Evolutionary conservation across 2,888 invertebrate species (phyloP), one percentile per base, ranked within the genome.

Genomic region (Lasioglossum pauxillum): DNA sequence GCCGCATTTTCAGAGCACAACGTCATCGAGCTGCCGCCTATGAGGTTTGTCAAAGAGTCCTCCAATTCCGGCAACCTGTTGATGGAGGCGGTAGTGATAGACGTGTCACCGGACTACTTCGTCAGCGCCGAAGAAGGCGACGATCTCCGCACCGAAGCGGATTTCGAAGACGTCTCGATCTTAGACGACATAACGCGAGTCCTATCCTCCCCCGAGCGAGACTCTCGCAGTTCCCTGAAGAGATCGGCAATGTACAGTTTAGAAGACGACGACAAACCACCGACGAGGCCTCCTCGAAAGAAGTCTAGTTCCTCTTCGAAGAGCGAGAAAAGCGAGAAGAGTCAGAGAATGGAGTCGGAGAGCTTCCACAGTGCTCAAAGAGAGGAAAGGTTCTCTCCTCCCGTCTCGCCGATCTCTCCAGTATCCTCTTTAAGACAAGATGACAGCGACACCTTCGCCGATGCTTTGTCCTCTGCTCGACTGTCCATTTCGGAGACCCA

Each of bases 61-160:
- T 98, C 98, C 0, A 98, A 97, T 14, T 98, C 98, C 0, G 98
- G 98, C 8, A 98, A 98, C 94, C 95, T 98, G 1, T 95, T 98
- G 0, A 98, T 98, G 98, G 98, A 98, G 95, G 98, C 98, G 0
- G 97, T 98, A 44, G 97, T 98, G 23, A 98, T 98, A 78, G 98
- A 98, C 89, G 98, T 98, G 0, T 97, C 98, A 0, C 98, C 98
- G 0, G 98, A 98, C 90, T 98, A 98, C 92, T 98, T 98, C 92
- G 96, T 96, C 0, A 96, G 97, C n/a, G 97, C 97, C 5, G 97
- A 97, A 90, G 98, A 98, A 93, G 98, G 98, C 93, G 98, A 98
- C 92, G 98, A 98, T 94, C 95, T 98, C 85, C 96, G 98, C 79
- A 98, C 98, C 0, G 98, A 98, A 95, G 98, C 98, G 0, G 98